phyloP scores from a whole-genome alignment of 2,888 invertebrate genomes.

The Ectemnius cavifrons region DNA sequence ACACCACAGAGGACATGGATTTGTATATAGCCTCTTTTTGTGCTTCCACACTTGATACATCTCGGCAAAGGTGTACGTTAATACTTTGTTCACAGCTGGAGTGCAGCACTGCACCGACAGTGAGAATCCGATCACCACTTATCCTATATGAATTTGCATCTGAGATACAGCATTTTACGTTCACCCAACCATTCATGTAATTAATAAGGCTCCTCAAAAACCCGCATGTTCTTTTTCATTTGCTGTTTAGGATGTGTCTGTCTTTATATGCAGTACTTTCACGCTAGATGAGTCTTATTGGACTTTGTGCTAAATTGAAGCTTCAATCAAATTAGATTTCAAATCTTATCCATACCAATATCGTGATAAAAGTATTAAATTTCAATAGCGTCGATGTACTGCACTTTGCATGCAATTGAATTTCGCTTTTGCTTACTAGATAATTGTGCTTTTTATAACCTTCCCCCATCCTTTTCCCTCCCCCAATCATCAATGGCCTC shows the following conservation, averaged over 20 bases:
- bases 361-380: no score
- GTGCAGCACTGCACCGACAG: constrained; percentile 75
- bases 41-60: constrained; percentile 70
- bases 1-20: constrained; percentile 51
- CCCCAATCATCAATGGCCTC: constrained; percentile 65
- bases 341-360: background rate
- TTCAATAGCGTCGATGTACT: constrained; percentile 6
- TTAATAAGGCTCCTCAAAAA: constrained; percentile 57
- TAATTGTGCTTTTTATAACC: constrained; percentile 52
- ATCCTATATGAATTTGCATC: constrained; percentile 61
- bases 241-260: constrained; percentile 33
- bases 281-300: constrained; percentile 5
- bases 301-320: background rate
- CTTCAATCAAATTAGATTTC: background rate
- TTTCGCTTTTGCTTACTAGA: constrained; percentile 38
- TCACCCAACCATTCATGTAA: constrained; percentile 68
- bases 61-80: constrained; percentile 71
- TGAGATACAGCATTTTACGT: constrained; percentile 61
- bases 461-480: constrained; percentile 40
- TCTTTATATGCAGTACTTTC: constrained; percentile 28
- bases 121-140: constrained; percentile 70
- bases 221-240: constrained; percentile 65
- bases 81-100: constrained; percentile 76
- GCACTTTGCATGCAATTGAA: constrained; percentile 40
- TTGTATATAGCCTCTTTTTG: constrained; percentile 62